Evolutionary conservation across 2,888 invertebrate genomes (phyloP).

Genomic region (Amphipyra berbera): DNA sequence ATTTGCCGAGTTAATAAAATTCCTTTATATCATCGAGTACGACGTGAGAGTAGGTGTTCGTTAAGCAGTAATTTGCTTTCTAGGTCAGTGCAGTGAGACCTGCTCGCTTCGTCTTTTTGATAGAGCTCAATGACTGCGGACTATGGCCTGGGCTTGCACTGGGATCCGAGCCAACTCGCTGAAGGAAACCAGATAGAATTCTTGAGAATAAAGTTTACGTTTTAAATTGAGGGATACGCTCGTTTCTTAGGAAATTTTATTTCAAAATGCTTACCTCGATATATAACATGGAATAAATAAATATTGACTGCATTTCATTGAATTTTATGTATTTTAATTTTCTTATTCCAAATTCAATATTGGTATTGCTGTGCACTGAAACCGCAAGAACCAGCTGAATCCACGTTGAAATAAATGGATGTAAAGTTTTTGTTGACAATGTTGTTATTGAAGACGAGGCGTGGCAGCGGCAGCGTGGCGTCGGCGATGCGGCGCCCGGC

Average conservation of each 20-base stretch:
- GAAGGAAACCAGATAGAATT: slow-evolving; percentile 66
- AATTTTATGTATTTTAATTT: slow-evolving; percentile 21
- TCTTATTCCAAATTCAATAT: neutral
- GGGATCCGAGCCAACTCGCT: slow-evolving; percentile 74
- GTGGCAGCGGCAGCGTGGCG: slow-evolving; percentile 30
- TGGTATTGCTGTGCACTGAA: neutral
- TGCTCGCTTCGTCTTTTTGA: slow-evolving; percentile 62
- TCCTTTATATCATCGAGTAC: slow-evolving; percentile 62
- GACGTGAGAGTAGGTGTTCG: slow-evolving; percentile 57
- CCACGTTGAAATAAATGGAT: slow-evolving; percentile 4
- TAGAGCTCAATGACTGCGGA: slow-evolving; percentile 69
- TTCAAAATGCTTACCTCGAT: slow-evolving; percentile 6
- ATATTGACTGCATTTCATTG: slow-evolving; percentile 9
- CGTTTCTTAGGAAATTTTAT: slow-evolving; percentile 34
- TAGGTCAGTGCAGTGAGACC: slow-evolving; percentile 73
- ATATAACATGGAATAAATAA: slow-evolving; percentile 13
- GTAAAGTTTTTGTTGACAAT: slow-evolving; percentile 46
- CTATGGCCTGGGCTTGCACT: slow-evolving; percentile 66
- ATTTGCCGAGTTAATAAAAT: slow-evolving; percentile 66
- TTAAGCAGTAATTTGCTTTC: slow-evolving; percentile 68
- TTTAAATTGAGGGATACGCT: slow-evolving; percentile 48
- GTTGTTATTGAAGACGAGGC: slow-evolving; percentile 37
- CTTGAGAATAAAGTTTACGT: slow-evolving; percentile 50
- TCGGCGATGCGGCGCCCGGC: slow-evolving; percentile 47
- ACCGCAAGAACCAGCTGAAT: neutral